Conservation (phyloP, 2,113 vertebrate species). For the Hiodon tergisus region DNA sequence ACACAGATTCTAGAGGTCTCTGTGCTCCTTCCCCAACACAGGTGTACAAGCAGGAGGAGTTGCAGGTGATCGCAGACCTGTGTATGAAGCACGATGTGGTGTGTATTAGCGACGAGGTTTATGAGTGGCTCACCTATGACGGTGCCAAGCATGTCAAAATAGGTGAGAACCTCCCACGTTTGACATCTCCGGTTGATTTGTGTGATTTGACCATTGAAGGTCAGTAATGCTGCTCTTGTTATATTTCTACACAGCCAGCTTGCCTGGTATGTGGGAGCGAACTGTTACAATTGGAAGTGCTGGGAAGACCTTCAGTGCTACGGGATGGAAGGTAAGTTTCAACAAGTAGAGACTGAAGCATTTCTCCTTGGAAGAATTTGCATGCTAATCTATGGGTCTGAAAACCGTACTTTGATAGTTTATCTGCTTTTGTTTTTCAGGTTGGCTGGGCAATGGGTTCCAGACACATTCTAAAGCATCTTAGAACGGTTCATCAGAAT, state of each 20-base stretch:
- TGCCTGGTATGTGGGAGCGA: conserved; percentile 92
- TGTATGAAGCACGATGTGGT: conserved; percentile 79
- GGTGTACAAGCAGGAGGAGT: conserved; percentile 78
- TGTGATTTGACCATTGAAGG: neutral
- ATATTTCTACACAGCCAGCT: conserved; percentile 65
- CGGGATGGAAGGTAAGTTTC: conserved; percentile 85
- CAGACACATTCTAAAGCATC: conserved; percentile 69
- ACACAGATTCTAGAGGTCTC: neutral
- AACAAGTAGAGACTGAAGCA: neutral
- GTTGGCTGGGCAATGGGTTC: conserved; percentile 86
- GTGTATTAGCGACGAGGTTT: conserved; percentile 89
- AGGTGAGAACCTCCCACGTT: conserved; percentile 54
- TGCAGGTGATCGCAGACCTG: conserved; percentile 77
- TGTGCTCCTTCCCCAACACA: conserved; percentile 36
- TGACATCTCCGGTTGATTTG: too few relatives aligned
- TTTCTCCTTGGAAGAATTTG: neutral
- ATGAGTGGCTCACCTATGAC: conserved; percentile 88
- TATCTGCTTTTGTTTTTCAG: conserved; percentile 48
- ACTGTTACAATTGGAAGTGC: conserved; percentile 81
- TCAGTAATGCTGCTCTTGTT: neutral
- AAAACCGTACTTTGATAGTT: neutral
- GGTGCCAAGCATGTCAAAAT: conserved; percentile 77
- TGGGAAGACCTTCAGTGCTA: conserved; percentile 88
- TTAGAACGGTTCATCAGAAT: conserved; percentile 84
- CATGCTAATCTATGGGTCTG: neutral